These are phyloP conservation scores for Limnephilus auricula DNA, from an alignment of 2,888 invertebrate species.

Conservation along the genomic window DNA sequence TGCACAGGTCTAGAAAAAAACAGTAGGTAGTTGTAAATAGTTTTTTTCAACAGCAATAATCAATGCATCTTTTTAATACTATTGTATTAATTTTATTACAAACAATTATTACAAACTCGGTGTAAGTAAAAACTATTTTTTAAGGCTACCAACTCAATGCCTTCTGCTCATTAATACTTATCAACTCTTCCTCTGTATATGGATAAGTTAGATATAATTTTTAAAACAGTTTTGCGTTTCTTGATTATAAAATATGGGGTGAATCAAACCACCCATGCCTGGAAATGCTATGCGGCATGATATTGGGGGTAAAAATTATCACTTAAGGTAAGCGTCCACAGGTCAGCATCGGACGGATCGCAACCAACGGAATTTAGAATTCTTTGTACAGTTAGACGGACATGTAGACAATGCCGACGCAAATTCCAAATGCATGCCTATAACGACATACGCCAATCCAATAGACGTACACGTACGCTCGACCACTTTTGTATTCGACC, in stretches of 20 bases:
- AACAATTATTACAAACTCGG: background rate
- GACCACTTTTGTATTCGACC: too few species aligned
- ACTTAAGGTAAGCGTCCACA: too few species aligned
- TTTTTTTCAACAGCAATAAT: background rate
- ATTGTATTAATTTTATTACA: background rate
- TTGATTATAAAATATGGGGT: background rate
- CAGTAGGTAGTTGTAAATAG: background rate
- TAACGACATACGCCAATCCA: too few species aligned
- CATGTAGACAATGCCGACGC: too few species aligned
- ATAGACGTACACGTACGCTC: too few species aligned
- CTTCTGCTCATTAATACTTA: background rate
- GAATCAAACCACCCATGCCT: background rate
- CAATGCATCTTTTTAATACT: background rate
- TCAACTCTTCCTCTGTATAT: background rate
- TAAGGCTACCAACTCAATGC: background rate
- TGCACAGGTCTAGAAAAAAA: background rate
- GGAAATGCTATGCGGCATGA: too few species aligned
- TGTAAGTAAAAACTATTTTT: background rate
- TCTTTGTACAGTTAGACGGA: too few species aligned
- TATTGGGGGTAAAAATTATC: too few species aligned
- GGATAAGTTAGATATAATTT: background rate
- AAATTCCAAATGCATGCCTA: too few species aligned
- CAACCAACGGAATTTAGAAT: too few species aligned
- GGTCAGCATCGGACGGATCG: too few species aligned
- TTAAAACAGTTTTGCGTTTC: background rate